Base-by-base conservation (phyloP, 2,113 vertebrate species). In the Natator depressus region DNA sequence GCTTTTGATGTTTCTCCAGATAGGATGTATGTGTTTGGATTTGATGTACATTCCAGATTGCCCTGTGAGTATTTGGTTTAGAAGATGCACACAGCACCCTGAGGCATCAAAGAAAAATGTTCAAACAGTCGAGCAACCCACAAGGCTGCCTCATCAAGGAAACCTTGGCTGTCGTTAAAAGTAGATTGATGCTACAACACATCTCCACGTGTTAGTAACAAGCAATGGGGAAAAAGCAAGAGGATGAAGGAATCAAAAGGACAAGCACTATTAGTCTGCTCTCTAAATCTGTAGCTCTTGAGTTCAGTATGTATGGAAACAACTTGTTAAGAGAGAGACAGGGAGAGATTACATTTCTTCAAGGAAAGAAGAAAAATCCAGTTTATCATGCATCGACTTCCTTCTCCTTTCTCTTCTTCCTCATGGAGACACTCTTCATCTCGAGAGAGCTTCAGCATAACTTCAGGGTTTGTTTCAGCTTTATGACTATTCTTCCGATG, bases 401-500 rank as follows among this genome's bases (percentile, higher is more conserved):
- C 17, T 42, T 42, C 53, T 82, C 59, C 91, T 47, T 80, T 89
- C 27, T 87, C 62, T 91, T 76, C 79, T 93, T 11, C 57, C 47
- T 95, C 78, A 94, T 59, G 76, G 76, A 96, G 84, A 95, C 53
- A 88, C 42, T 89, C 53, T 89, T 93, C 83, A 69, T 86, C 50
- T 89, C 79, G 25, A 24, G 0, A 0, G 13, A 90, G 4, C 50
- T 83, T 5, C 16, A 31, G 79, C 50, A 42, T 75, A 80, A 49
- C 31, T 78, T 90, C 65, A 51, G 50, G 93, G 49, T 17, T 95
- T 91, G 69, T 81, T 96, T 92, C 76, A 93, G 49, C 75, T 88
- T 38, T 57, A 65, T 12, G 35, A 59, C 89, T 91, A 88, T 91
- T 94, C 91, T 93, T 78, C 85, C 91, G 90, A 96, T 93, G 69